phyloP scores from a whole-genome alignment of 2,797 vertebrate species.

The Philypnodon macrostomus region DNA sequence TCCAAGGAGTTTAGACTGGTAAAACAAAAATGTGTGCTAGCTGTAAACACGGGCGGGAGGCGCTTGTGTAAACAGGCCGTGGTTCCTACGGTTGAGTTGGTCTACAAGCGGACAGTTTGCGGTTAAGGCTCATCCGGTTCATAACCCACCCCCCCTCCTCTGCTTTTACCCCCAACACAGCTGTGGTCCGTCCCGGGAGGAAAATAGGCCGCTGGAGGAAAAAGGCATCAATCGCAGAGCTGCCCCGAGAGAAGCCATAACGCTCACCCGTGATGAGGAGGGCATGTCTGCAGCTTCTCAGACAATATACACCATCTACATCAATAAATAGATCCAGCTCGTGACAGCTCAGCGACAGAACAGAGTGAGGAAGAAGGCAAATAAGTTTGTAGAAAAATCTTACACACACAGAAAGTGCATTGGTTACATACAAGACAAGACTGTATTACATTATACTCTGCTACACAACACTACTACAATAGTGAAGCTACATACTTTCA shows the following conservation, averaged over 20 bases:
- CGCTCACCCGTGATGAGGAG: conserved; percentile 51
- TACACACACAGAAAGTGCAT: too few species aligned
- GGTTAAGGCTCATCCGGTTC: conserved; percentile 62
- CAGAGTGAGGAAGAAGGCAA: too few species aligned
- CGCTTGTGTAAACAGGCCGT: conserved; percentile 66
- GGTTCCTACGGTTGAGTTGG: conserved; percentile 49
- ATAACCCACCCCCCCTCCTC: background rate
- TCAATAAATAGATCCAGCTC: conserved; percentile 5
- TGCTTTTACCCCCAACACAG: conserved; percentile 47
- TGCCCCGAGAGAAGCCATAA: conserved; percentile 28
- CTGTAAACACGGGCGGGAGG: conserved; percentile 68
- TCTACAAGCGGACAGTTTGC: conserved; percentile 52
- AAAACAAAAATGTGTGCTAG: conserved; percentile 68
- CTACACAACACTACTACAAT: too few species aligned
- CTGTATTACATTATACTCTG: too few species aligned
- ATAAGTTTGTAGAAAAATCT: too few species aligned
- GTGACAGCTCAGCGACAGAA: too few species aligned
- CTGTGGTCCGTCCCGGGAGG: conserved; percentile 55
- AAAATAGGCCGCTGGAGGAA: conserved; percentile 43
- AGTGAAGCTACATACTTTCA: too few species aligned
- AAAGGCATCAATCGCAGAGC: conserved; percentile 42
- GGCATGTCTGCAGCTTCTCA: conserved; percentile 56
- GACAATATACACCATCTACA: conserved; percentile 10
- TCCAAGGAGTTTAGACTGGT: conserved; percentile 57
- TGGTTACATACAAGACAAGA: too few species aligned